These are phyloP conservation scores for Calcarius lapponicus DNA, from an alignment of 2,797 vertebrate species.

Conservation along the genomic window DNA sequence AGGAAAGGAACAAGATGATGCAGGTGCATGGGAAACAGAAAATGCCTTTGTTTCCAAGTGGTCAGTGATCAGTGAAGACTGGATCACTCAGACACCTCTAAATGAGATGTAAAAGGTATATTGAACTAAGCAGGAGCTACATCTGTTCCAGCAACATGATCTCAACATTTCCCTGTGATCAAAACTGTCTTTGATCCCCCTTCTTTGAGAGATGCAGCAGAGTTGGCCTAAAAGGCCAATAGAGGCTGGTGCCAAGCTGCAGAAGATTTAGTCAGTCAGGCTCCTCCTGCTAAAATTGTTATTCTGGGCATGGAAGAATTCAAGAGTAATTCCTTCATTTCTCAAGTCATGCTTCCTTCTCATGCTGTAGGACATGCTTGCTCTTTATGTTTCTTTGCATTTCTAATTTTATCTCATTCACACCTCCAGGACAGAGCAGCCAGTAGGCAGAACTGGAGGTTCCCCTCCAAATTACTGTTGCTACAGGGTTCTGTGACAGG, in stretches of 20 bases:
- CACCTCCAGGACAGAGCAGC: background rate
- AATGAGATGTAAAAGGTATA: rapidly evolving
- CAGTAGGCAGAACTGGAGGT: background rate
- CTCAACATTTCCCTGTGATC: background rate
- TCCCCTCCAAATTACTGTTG: background rate
- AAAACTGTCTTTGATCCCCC: background rate
- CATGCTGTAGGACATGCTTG: background rate
- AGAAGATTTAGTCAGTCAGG: background rate
- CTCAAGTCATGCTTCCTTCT: background rate
- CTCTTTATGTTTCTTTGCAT: background rate
- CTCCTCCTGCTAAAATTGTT: background rate
- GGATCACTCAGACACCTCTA: background rate
- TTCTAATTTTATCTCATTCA: background rate
- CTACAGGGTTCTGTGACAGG: background rate
- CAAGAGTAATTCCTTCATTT: background rate
- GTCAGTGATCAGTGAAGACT: background rate
- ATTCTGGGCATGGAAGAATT: background rate
- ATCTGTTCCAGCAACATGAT: background rate
- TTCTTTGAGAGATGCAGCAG: background rate
- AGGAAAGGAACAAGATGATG: background rate
- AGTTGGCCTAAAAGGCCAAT: background rate
- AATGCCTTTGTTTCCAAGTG: background rate
- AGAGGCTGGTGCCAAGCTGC: background rate
- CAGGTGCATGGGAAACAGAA: background rate
- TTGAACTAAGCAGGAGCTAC: background rate